These are phyloP conservation scores for Enteromius viviparus DNA, from an alignment of 2,797 vertebrate genomes.

Conservation along the genomic window DNA sequence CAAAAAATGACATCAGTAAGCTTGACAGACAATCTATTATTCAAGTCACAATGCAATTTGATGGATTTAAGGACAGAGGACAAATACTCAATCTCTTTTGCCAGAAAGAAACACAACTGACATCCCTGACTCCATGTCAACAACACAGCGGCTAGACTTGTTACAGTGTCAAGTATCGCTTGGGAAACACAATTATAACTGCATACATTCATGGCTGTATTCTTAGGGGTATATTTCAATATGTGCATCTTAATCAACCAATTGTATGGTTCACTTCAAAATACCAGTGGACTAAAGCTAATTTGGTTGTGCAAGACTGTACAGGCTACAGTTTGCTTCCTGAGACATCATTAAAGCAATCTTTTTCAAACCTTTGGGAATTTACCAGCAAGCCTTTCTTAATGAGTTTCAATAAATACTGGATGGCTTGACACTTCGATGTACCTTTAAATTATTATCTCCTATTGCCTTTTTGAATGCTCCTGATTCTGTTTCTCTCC, in stretches of 20 bases:
- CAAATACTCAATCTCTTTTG: slow-evolving; percentile 47
- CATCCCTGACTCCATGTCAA: slow-evolving; percentile 36
- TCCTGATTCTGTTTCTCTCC: neutral
- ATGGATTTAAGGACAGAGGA: slow-evolving; percentile 49
- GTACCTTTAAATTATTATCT: slow-evolving; percentile 50
- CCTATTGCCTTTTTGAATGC: slow-evolving; percentile 42
- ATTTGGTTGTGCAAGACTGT: slow-evolving; percentile 1
- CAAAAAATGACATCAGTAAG: slow-evolving; percentile 57
- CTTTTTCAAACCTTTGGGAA: slow-evolving; percentile 40
- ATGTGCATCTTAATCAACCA: slow-evolving; percentile 9
- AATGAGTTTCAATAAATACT: slow-evolving; percentile 50
- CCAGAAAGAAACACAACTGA: slow-evolving; percentile 15
- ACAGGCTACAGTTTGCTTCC: slow-evolving; percentile 24
- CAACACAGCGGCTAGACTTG: neutral
- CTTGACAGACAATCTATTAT: slow-evolving; percentile 62
- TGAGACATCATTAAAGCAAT: slow-evolving; percentile 45
- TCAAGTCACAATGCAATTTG: slow-evolving; percentile 53
- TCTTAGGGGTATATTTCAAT: neutral
- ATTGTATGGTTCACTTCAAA: neutral
- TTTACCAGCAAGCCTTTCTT: slow-evolving; percentile 28
- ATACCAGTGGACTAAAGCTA: slow-evolving; percentile 1
- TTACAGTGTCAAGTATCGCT: slow-evolving; percentile 41
- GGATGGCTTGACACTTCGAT: slow-evolving; percentile 18
- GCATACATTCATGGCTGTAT: slow-evolving; percentile 5
- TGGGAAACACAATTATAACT: slow-evolving; percentile 1